These are phyloP conservation scores for Pterostichus niger DNA, from an alignment of 2,888 invertebrate genomes.

Conservation along the genomic window DNA sequence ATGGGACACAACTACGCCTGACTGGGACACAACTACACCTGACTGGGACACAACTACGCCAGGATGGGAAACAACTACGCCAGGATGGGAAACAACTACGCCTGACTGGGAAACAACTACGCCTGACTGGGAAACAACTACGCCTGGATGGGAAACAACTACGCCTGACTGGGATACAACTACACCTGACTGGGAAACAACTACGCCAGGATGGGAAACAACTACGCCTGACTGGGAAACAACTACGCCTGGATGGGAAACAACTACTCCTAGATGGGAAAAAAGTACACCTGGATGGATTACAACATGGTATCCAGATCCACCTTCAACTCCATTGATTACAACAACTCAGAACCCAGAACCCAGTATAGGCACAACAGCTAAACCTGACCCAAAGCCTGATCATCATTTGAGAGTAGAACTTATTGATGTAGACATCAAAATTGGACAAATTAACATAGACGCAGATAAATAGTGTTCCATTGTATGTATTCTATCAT, in stretches of 20 bases:
- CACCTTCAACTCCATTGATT: too few species aligned
- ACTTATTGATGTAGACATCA: conserved; percentile 20
- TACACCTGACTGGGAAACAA: background rate
- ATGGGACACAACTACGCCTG: too few species aligned
- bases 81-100: too few species aligned
- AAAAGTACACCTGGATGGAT: background rate
- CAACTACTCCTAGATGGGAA: background rate
- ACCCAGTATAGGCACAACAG: background rate
- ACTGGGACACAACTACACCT: background rate
- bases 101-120: background rate
- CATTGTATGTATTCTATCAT: too few species aligned
- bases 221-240: background rate
- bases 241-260: background rate
- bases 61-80: background rate
- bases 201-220: background rate
- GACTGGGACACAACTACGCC: too few species aligned
- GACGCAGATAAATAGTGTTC: conserved; percentile 29
- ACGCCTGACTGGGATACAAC: too few species aligned
- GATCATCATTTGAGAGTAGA: conserved; percentile 33
- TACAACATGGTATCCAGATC: too few species aligned
- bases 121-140: too few species aligned
- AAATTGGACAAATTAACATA: conserved; percentile 19
- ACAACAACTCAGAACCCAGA: too few species aligned
- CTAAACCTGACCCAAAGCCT: background rate
- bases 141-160: background rate